Evolutionary conservation across 2,113 vertebrate genomes (phyloP).

Genomic region (Antigone vipio): DNA sequence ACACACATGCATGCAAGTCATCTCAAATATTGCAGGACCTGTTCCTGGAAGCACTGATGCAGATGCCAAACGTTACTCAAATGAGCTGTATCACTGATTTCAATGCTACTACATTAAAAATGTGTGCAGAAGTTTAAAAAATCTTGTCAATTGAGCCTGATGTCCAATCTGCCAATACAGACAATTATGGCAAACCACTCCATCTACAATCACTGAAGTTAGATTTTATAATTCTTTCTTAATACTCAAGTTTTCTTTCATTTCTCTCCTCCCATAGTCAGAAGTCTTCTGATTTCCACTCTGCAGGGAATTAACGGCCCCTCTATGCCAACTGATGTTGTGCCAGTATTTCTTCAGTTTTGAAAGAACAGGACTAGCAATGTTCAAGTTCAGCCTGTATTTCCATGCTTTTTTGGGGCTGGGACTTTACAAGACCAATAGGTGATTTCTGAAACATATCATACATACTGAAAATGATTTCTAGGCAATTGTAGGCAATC

Average conservation of each 20-base stretch:
- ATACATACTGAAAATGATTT: not conserved
- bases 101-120: not conserved
- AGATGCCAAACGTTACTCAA: not conserved
- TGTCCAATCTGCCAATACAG: not conserved
- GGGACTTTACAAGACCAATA: not conserved
- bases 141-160: not conserved
- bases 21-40: not conserved
- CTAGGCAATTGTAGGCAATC: not conserved
- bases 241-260: not conserved
- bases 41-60: not conserved
- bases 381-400: not conserved
- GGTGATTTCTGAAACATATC: not conserved
- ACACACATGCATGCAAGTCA: not conserved
- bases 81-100: not conserved
- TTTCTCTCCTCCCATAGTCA: not conserved
- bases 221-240: not conserved
- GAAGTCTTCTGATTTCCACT: not conserved
- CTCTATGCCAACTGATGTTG: not conserved
- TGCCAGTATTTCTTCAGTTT: not conserved
- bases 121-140: not conserved
- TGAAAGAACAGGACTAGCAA: not conserved
- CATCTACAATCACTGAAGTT: not conserved
- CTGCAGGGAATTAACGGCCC: not conserved
- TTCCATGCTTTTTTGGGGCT: not conserved
- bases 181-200: not conserved